phyloP scores from a whole-genome alignment of 2,888 invertebrate species.

The Cantharis nigra region DNA sequence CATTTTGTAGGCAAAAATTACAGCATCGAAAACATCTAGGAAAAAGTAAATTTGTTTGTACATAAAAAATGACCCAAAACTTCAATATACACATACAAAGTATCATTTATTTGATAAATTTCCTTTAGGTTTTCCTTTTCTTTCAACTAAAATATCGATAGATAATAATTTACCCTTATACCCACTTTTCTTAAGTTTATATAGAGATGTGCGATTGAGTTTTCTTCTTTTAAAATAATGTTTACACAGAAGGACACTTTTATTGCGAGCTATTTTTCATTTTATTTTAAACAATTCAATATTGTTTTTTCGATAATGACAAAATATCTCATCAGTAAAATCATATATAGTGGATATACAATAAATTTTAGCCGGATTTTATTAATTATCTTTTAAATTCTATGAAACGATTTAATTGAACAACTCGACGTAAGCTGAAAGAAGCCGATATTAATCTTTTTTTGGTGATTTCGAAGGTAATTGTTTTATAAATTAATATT shows the following conservation, averaged over 20 bases:
- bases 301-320: not conserved
- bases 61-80: not conserved
- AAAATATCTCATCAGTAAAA: not conserved
- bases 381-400: not conserved
- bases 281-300: slow-evolving; percentile 1
- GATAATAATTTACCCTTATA: not conserved
- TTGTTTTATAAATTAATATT: slow-evolving; percentile 25
- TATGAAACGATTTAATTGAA: not conserved
- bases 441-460: slow-evolving; percentile 13
- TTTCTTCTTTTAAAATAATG: slow-evolving; percentile 2
- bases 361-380: not conserved
- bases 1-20: not conserved
- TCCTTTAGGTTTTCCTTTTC: not conserved
- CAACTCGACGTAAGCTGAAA: not conserved
- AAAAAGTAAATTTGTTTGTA: not conserved
- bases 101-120: not conserved
- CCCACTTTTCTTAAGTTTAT: not conserved
- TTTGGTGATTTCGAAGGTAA: slow-evolving; percentile 10
- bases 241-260: slow-evolving; percentile 7
- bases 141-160: not conserved
- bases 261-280: slow-evolving; percentile 11
- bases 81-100: not conserved
- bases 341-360: not conserved
- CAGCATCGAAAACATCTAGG: not conserved
- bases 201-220: not conserved